phyloP scores from a whole-genome alignment of 2,888 invertebrate genomes.

The Nemotelus pantherinus region DNA sequence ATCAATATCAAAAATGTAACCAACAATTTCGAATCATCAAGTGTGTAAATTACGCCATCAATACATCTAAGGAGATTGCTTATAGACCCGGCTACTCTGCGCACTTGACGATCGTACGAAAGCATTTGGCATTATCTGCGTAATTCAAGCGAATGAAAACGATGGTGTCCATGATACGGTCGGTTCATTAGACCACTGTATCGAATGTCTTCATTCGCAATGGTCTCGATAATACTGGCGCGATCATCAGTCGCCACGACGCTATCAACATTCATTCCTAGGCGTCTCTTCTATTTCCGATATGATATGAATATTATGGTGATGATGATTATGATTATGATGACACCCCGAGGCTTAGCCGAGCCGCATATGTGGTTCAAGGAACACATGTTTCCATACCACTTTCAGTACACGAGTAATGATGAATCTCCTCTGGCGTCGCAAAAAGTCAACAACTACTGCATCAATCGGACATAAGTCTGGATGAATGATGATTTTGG shows the following conservation, averaged over 20 bases:
- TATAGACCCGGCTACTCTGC: background rate
- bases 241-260: slow-evolving; percentile 14
- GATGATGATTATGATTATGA: slow-evolving; percentile 42
- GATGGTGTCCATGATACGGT: slow-evolving; percentile 29
- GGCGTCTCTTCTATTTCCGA: slow-evolving; percentile 40
- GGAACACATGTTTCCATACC: slow-evolving; percentile 36
- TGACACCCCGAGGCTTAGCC: slow-evolving; percentile 30
- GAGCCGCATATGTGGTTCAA: slow-evolving; percentile 32
- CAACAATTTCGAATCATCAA: slow-evolving; percentile 25
- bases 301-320: slow-evolving; percentile 41
- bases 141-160: slow-evolving; percentile 17
- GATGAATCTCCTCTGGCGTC: no score
- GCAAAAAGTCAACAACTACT: no score
- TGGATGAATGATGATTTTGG: no score
- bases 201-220: slow-evolving; percentile 42
- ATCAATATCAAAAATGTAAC: background rate
- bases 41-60: slow-evolving; percentile 21
- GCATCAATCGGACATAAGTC: no score
- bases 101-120: background rate
- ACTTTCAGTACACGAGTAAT: background rate
- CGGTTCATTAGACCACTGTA: slow-evolving; percentile 37
- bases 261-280: slow-evolving; percentile 19
- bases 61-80: background rate
- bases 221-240: slow-evolving; percentile 26
- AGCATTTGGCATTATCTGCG: slow-evolving; percentile 31